Percentiles rank a stretch among this genome's conserved stretches.
Conservation (phyloP, 2,797 vertebrate genomes). For the Parambassis ranga region DNA sequence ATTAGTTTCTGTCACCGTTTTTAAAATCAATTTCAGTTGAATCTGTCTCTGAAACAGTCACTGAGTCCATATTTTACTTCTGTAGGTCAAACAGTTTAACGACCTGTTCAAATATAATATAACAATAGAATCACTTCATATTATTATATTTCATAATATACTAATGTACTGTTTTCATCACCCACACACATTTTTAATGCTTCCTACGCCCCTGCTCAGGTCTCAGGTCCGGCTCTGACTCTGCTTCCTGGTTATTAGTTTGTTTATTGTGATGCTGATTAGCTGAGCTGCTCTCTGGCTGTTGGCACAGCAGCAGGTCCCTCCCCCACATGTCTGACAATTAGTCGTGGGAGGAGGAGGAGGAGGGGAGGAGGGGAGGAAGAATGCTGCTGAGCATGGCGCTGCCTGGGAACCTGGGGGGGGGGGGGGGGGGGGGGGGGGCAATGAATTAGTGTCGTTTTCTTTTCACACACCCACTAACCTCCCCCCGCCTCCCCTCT, state of each 20-base stretch:
- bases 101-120: no score
- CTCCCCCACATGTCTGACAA: slow-evolving; percentile 51
- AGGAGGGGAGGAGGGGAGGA: not conserved
- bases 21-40: no score
- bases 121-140: no score
- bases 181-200: no score
- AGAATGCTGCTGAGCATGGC: not conserved
- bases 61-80: no score
- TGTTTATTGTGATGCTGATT: slow-evolving; percentile 41
- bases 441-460: slow-evolving; percentile 60
- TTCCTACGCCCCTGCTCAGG: no score
- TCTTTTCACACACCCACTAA: slow-evolving; percentile 55
- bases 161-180: no score
- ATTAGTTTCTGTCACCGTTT: no score
- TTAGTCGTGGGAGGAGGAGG: slow-evolving; percentile 57
- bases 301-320: slow-evolving; percentile 45
- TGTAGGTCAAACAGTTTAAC: no score
- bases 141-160: no score
- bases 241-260: no score
- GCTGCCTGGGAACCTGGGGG: slow-evolving; percentile 45
- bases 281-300: slow-evolving; percentile 9
- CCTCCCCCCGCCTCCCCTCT: not conserved
- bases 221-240: accelerated
- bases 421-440: not conserved
- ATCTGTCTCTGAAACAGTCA: no score